phyloP scores from a whole-genome alignment of 2,113 vertebrate genomes.

The Picathartes gymnocephalus region DNA sequence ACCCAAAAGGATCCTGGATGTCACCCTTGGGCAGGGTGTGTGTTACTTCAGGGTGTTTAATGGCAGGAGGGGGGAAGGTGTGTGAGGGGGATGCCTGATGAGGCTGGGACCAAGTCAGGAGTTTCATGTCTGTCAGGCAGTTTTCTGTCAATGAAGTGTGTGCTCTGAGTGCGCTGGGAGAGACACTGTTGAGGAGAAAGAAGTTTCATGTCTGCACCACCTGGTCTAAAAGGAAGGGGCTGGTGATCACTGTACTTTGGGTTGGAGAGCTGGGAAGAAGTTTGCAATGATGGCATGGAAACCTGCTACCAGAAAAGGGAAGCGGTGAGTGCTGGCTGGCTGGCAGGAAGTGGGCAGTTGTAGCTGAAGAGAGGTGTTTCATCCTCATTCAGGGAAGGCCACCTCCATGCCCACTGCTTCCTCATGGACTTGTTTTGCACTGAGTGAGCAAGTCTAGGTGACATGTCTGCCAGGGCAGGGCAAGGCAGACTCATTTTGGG shows the following conservation, averaged over 20 bases:
- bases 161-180: neutral
- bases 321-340: neutral
- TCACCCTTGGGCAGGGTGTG: neutral
- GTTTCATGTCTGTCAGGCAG: neutral
- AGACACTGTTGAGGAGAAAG: neutral
- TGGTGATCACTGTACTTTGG: neutral
- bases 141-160: neutral
- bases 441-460: neutral
- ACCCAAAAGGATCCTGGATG: neutral
- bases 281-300: neutral
- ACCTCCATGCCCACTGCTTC: neutral
- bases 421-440: neutral
- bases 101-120: neutral
- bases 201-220: neutral
- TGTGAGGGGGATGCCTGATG: accelerated
- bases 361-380: neutral
- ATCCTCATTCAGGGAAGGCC: neutral
- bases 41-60: neutral
- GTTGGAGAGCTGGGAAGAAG: neutral
- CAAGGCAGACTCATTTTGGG: neutral
- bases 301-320: neutral
- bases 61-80: accelerated
- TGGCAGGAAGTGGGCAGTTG: neutral
- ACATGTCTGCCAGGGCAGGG: accelerated
- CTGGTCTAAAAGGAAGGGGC: neutral